Base-by-base conservation (phyloP, 2,797 vertebrate species). In the Etheostoma perlongum region DNA sequence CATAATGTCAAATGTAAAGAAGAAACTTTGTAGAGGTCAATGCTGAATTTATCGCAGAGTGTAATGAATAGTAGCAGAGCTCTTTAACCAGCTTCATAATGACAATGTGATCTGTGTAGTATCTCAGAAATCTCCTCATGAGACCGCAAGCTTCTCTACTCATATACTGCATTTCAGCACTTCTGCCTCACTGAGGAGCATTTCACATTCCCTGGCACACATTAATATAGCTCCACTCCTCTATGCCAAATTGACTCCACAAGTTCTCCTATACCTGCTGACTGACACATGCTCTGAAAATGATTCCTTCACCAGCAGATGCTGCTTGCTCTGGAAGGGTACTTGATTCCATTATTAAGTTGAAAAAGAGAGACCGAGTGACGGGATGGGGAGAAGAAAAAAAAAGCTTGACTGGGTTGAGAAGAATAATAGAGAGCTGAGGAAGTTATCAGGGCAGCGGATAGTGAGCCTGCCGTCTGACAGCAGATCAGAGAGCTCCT, bases 191-290 rank as follows among this genome's bases (percentile, higher is more conserved):
- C 92, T 83, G 90, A 93, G 89, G 87, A 92, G 90, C 87, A 90
- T 94, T 94, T 94, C 91, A 92, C 92, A 93, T 93, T 95, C 88
- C 82, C 90, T 91, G 89, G 87, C 91, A 93, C 91, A 94, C 83
- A 85, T 79, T 87, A 90, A 92, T 91, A 93, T 88, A 93, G 87
- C 90, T 83, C 86, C 83, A 75, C 90, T 90, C 88, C 92, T 94
- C 90, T 87, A 91, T 92, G 92, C 91, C 91, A 94, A 94, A 95
- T 93, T 93, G 92, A 93, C 91, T 94, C 92, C 91, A 93, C 93
- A 93, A 93, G 94, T 91, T 89, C 88, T 91, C 42, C 79, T 90
- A 87, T 90, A 87, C 66, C 90, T 36, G 67, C 85, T 88, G 89
- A 86, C 78, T 92, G 93, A 94, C 93, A 94, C 89, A 88, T 91